These are phyloP conservation scores for Elmis aenea DNA, from an alignment of 2,888 invertebrate genomes.

Conservation along the genomic window DNA sequence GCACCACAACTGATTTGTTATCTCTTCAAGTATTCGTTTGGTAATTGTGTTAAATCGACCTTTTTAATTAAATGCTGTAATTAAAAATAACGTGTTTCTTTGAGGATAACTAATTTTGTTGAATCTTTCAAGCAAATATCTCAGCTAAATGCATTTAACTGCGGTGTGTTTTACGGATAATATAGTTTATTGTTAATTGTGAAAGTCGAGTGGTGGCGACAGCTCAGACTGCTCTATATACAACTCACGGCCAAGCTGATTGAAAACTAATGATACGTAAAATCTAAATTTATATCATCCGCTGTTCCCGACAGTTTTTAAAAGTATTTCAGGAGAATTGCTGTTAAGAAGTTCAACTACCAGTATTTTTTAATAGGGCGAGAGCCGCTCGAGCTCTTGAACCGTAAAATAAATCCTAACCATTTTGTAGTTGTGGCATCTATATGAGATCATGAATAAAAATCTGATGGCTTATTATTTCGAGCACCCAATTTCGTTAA, in stretches of 20 bases:
- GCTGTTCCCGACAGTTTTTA: slow-evolving; percentile 20
- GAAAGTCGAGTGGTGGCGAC: slow-evolving; percentile 22
- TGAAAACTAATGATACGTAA: slow-evolving; percentile 28
- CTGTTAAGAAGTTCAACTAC: too few relatives aligned
- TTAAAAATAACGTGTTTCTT: slow-evolving; percentile 1
- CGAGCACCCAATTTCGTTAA: slow-evolving; percentile 7
- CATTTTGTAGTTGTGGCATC: slow-evolving; percentile 19
- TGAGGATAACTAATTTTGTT: slow-evolving; percentile 2
- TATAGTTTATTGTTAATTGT: slow-evolving; percentile 22
- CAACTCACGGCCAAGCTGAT: slow-evolving; percentile 22
- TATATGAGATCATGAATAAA: slow-evolving; percentile 23
- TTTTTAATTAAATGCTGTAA: too few relatives aligned
- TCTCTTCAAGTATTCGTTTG: too few relatives aligned
- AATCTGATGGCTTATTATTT: slow-evolving; percentile 14
- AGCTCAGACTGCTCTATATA: slow-evolving; percentile 20
- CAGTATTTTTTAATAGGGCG: too few relatives aligned
- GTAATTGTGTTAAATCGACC: too few relatives aligned
- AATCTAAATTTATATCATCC: slow-evolving; percentile 22
- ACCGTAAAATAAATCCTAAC: slow-evolving; percentile 13
- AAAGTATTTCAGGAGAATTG: slow-evolving; percentile 14
- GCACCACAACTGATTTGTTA: too few relatives aligned
- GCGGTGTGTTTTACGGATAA: slow-evolving; percentile 17
- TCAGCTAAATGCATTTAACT: slow-evolving; percentile 14
- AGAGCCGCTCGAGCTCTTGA: slow-evolving; percentile 6
- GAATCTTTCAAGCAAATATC: not conserved